A percentile compares a stretch with the other conserved stretches of the same genome.
phyloP scores from a whole-genome alignment of 1,140 invertebrate species.

The Camponotus vicinus region DNA sequence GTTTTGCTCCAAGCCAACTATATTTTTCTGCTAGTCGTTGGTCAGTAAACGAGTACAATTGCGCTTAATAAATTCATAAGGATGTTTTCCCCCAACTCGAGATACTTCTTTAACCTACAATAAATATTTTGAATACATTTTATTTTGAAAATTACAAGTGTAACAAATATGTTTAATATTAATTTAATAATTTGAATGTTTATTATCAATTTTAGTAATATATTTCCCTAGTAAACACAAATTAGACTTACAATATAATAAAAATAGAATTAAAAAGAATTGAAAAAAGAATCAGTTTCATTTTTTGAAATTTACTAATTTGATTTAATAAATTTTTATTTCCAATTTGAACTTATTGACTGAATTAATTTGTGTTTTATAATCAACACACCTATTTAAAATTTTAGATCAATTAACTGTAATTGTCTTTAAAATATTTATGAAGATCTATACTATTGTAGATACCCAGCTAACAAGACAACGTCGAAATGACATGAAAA shows the following conservation, averaged over 20 bases:
- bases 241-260: not conserved
- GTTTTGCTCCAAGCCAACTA: constrained; percentile 8
- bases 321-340: not conserved
- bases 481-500: no score
- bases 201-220: not conserved
- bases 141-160: not conserved
- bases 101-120: constrained; percentile 2
- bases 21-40: not conserved
- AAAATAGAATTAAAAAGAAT: not conserved
- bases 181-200: not conserved
- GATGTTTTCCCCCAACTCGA: not conserved
- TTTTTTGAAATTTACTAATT: not conserved
- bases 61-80: not conserved
- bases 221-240: not conserved
- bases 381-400: not conserved
- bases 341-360: not conserved
- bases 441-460: no score
- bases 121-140: not conserved
- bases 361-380: not conserved
- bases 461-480: no score
- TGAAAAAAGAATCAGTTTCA: not conserved
- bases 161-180: constrained; percentile 4
- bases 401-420: not conserved
- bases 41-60: constrained; percentile 4
- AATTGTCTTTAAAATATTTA: no score